Base-by-base conservation (phyloP, 1,140 invertebrate species). In the Araneus ventricosus region DNA sequence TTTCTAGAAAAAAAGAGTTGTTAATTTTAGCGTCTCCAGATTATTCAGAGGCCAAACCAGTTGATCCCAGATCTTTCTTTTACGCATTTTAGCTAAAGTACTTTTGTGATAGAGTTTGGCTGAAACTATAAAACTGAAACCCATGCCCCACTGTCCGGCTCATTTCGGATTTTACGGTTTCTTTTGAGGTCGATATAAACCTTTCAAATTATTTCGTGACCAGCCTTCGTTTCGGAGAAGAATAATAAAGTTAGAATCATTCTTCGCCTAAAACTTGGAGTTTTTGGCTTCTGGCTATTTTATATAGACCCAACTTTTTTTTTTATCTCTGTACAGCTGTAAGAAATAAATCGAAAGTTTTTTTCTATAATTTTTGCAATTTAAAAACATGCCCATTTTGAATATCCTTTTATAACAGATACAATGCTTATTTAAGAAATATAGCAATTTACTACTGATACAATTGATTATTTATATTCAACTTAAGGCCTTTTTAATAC, bases 151-250 rank as follows among this genome's bases (percentile, higher is more conserved):
- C 82, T 84, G 41, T 30, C 41, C 82, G 17, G 24, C 41, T 57
- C 85, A 87, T 87, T 87, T 61, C 52, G 59, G 10, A 87, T 87
- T 87, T 87, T 87, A 87, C 61, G 59, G 85, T 87, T 87, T 87
- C 85, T 87, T 87, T 87, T 87, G 85, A 45, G 85, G 85, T 63
- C 30, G 52, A 87, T 37, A 87, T 87, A 87, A 86, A 87, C 85
- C 59, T 87, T 87, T 87, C 45, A 61, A 87, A 87, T 87, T 87
- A 87, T 87, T 87, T 87, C 59, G 52, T 61, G 52, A 61, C 85
- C 45, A 22, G 52, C 30, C 10, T 75, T 75, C 70, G 70, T 37
- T 75, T 34, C 30, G 17, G 6, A 57, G 41, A 4, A 52, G 41
- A 84, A 57, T 84, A 84, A 34, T 84, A 84, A 52, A 45, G 30